These are phyloP conservation scores for Panthera leo DNA, from an alignment of 2,113 vertebrate genomes.

Conservation along the genomic window DNA sequence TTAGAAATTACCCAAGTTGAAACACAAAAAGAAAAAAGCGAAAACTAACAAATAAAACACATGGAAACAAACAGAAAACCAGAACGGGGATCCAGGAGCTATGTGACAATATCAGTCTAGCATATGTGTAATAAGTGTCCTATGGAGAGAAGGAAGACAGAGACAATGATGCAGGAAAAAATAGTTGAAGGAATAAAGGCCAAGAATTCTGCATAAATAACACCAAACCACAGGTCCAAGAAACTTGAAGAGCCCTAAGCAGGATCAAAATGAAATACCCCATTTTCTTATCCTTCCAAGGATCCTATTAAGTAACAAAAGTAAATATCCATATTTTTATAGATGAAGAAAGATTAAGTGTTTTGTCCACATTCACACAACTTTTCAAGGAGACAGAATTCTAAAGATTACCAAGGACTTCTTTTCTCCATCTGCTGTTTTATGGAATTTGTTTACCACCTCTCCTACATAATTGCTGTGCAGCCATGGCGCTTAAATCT, in stretches of 20 bases:
- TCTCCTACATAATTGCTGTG: not conserved
- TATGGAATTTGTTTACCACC: not conserved
- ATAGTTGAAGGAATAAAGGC: not conserved
- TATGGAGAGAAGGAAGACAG: not conserved
- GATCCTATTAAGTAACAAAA: not conserved
- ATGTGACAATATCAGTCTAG: not conserved
- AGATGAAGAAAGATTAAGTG: not conserved
- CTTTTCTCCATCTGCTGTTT: not conserved
- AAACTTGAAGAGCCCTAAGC: not conserved
- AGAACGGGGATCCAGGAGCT: not conserved
- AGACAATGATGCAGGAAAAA: not conserved
- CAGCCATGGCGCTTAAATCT: not conserved
- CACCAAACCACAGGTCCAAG: not conserved
- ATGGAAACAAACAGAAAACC: not conserved
- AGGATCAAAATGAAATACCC: not conserved
- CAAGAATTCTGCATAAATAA: not conserved
- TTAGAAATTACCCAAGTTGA: not conserved
- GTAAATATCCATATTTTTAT: not conserved
- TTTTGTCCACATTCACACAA: not conserved
- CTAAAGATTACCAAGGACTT: not conserved
- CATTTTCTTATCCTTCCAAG: not conserved
- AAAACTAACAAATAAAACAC: not conserved
- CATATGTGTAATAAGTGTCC: not conserved
- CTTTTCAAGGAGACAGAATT: not conserved
- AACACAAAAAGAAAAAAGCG: not conserved